Evolutionary conservation across 2,797 vertebrate genomes (phyloP).

Genomic region (Philypnodon macrostomus): DNA sequence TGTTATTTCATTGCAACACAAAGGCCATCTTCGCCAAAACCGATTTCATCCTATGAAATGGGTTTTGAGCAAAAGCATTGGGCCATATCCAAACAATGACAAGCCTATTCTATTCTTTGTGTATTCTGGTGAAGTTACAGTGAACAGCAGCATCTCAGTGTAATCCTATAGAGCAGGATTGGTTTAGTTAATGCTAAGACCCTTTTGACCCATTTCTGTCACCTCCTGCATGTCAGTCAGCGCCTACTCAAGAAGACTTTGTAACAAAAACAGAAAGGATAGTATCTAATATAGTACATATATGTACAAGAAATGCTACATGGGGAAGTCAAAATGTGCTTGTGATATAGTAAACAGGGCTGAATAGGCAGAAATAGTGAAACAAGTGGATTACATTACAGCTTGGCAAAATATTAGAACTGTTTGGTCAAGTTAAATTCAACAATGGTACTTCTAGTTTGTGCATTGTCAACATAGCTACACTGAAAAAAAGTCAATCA

Average conservation of each 20-base stretch:
- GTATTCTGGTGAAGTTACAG: conserved; percentile 74
- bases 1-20: neutral
- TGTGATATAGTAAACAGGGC: conserved; percentile 49
- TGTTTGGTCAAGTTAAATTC: too few species aligned
- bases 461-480: too few species aligned
- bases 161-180: conserved; percentile 91
- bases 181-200: conserved; percentile 91
- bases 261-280: conserved; percentile 63
- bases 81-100: conserved; percentile 24
- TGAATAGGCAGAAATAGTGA: conserved; percentile 39
- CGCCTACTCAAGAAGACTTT: conserved; percentile 68
- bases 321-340: conserved; percentile 33
- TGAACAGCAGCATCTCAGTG: conserved; percentile 81
- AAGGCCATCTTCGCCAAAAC: conserved; percentile 24
- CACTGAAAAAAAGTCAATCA: too few species aligned
- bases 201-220: conserved; percentile 91
- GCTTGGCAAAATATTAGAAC: neutral
- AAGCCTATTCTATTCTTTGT: conserved; percentile 25
- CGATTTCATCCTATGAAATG: conserved; percentile 10
- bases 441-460: too few species aligned
- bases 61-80: conserved; percentile 15
- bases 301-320: conserved; percentile 37
- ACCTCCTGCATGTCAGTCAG: conserved; percentile 81
- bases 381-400: conserved; percentile 53
- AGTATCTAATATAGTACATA: conserved; percentile 48